Percentiles rank a stretch among this genome's conserved stretches.
Evolutionary conservation across 1,140 invertebrate genomes (phyloP).

Genomic region (Anastatus disparis): DNA sequence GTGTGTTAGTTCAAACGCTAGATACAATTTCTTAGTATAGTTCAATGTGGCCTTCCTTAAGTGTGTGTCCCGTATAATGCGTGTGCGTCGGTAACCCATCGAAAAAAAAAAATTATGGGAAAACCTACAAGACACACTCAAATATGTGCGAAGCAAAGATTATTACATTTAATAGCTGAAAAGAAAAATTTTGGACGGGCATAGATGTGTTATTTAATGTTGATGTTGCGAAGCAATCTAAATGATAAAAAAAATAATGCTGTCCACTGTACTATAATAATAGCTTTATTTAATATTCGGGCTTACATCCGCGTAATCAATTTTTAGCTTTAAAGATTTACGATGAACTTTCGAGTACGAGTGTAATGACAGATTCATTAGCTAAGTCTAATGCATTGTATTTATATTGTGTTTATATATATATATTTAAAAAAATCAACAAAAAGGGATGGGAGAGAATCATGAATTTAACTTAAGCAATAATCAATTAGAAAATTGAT

Average conservation of each 20-base stretch:
- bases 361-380: conserved; percentile 10
- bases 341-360: background rate
- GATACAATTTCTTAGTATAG: conserved; percentile 63
- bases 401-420: conserved; percentile 8
- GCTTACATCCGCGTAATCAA: conserved; percentile 28
- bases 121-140: background rate
- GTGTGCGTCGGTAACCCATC: conserved; percentile 13
- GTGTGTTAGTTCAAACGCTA: conserved; percentile 56
- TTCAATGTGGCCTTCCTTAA: conserved; percentile 68
- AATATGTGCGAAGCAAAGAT: conserved; percentile 25
- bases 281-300: conserved; percentile 31
- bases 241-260: conserved; percentile 37
- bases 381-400: background rate
- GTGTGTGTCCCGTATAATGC: conserved; percentile 49
- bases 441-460: too few relatives aligned
- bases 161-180: conserved; percentile 21
- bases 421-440: background rate
- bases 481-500: conserved; percentile 27
- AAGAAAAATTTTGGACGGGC: background rate
- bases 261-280: conserved; percentile 46
- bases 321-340: conserved; percentile 2
- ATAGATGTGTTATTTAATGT: conserved; percentile 39
- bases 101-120: conserved; percentile 7
- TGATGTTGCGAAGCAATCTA: conserved; percentile 42
- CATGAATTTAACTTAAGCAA: conserved; percentile 18